A percentile compares a stretch with the other conserved stretches of the same genome.
These are phyloP conservation scores for Strix uralensis DNA, from an alignment of 2,113 vertebrate genomes.

Conservation along the genomic window DNA sequence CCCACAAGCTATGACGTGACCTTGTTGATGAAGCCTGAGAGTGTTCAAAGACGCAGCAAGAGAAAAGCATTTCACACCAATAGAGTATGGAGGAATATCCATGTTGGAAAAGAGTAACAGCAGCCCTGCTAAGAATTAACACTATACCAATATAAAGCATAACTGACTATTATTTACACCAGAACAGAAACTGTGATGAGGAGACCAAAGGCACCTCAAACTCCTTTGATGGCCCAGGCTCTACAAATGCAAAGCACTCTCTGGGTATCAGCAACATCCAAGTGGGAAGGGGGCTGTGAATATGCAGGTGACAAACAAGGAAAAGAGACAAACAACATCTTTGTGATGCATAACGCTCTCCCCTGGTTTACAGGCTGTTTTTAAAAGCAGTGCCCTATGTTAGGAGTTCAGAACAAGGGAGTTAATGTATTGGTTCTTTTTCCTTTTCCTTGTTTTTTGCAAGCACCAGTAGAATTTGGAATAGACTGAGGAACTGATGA, in stretches of 20 bases:
- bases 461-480: background rate
- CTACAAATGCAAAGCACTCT: constrained; percentile 33
- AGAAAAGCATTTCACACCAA: background rate
- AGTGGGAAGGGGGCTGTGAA: constrained; percentile 25
- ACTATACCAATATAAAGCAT: background rate
- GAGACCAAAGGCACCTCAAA: constrained; percentile 3
- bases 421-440: background rate
- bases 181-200: background rate
- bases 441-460: background rate
- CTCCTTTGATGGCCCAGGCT: constrained; percentile 18
- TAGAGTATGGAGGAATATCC: background rate
- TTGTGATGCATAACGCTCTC: constrained; percentile 30
- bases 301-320: constrained; percentile 31
- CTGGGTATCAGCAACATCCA: background rate
- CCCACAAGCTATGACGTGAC: accelerated
- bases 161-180: background rate
- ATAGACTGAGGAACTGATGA: background rate
- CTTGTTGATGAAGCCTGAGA: background rate
- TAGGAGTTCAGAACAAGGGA: constrained; percentile 30
- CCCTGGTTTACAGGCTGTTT: background rate
- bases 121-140: background rate
- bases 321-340: background rate
- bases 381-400: constrained; percentile 33
- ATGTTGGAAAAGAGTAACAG: background rate
- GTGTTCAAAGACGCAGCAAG: background rate